These are phyloP conservation scores for Microplitis manilae DNA, from an alignment of 2,888 invertebrate species.

Conservation along the genomic window DNA sequence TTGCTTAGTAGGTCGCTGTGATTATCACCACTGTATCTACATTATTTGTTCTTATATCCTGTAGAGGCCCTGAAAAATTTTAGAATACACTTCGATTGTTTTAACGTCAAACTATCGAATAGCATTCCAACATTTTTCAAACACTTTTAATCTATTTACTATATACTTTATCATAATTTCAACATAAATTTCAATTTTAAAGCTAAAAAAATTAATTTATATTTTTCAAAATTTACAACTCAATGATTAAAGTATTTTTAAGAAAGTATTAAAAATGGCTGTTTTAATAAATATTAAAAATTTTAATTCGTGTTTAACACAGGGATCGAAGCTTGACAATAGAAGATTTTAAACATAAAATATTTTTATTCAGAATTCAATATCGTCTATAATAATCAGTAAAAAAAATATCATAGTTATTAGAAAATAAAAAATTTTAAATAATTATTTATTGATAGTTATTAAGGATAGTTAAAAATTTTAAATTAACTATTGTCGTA, in stretches of 20 bases:
- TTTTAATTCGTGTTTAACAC: not conserved
- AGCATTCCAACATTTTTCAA: slow-evolving; percentile 7
- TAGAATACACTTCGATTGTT: slow-evolving; percentile 3
- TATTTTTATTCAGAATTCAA: not conserved
- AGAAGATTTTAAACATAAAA: not conserved
- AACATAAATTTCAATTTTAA: not conserved
- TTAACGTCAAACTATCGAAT: not conserved
- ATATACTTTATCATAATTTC: not conserved
- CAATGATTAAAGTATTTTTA: not conserved
- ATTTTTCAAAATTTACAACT: slow-evolving; percentile 1
- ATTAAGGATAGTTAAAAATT: not conserved
- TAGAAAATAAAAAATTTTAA: not conserved
- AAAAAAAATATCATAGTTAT: not conserved
- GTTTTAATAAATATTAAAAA: not conserved
- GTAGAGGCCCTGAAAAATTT: slow-evolving; percentile 6
- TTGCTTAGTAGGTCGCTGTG: slow-evolving; percentile 71
- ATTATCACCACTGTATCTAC: slow-evolving; percentile 59
- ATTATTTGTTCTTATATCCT: slow-evolving; percentile 21
- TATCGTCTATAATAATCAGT: not conserved
- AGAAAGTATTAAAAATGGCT: not conserved
- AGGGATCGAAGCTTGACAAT: not conserved
- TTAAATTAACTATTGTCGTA: not conserved
- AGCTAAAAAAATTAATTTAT: not conserved
- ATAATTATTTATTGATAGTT: not conserved
- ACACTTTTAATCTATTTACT: slow-evolving; percentile 8